phyloP scores from a whole-genome alignment of 2,797 vertebrate species.

The Cryptoblepharus egeriae region DNA sequence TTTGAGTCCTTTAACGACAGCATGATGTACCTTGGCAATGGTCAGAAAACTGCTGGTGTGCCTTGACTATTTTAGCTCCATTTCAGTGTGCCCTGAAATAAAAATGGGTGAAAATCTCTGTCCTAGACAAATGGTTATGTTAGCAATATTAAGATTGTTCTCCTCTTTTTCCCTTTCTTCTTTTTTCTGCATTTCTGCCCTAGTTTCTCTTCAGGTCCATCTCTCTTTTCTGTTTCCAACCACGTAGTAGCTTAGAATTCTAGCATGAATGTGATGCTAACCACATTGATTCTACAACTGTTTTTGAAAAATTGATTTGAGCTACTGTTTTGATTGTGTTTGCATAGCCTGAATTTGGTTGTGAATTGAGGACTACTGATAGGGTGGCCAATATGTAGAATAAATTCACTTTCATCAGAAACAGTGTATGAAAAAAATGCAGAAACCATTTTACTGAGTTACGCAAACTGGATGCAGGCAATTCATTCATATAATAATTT shows the following conservation, averaged over 20 bases:
- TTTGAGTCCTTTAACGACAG: too few relatives aligned
- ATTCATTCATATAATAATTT: conserved; percentile 31
- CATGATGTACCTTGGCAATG: too few relatives aligned
- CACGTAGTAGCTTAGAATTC: conserved; percentile 32
- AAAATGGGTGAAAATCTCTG: too few relatives aligned
- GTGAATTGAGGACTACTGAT: conserved; percentile 35
- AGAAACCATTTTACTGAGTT: conserved; percentile 42
- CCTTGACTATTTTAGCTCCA: too few relatives aligned
- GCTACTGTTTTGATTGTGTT: conserved; percentile 48
- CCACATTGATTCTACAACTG: conserved; percentile 61
- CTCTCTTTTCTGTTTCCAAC: conserved; percentile 29
- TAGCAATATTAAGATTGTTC: background rate
- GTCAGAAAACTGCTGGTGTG: too few relatives aligned
- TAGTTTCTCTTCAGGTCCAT: background rate
- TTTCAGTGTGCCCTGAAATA: too few relatives aligned
- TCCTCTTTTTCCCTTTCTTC: too few relatives aligned
- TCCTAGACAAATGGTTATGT: conserved; percentile 10
- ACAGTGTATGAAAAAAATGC: background rate
- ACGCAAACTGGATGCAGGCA: conserved; percentile 39
- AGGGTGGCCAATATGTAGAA: background rate
- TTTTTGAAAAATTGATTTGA: conserved; percentile 54
- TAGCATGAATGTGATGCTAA: conserved; percentile 30
- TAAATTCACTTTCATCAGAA: too few relatives aligned
- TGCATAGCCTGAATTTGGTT: conserved; percentile 22
- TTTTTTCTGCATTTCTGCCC: conserved; percentile 21